A percentile compares a stretch with the other conserved stretches of the same genome.
phyloP scores from a whole-genome alignment of 2,113 vertebrate species.

The Geothlypis trichas region DNA sequence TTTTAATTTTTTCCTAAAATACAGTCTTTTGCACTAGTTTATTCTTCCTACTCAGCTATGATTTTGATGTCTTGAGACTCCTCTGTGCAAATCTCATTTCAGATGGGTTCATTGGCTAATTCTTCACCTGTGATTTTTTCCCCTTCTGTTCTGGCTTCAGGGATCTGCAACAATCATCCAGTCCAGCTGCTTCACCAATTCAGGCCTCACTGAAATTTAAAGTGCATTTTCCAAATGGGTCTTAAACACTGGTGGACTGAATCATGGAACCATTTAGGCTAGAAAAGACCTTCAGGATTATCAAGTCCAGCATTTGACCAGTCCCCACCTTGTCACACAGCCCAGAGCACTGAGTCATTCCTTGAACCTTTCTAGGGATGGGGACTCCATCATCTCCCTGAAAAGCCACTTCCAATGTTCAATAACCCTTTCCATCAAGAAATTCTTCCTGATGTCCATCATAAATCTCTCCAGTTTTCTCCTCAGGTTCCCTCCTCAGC shows the following conservation, averaged over 20 bases:
- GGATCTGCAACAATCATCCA: not conserved
- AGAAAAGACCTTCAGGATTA: not conserved
- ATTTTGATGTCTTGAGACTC: not conserved
- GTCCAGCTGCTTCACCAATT: not conserved
- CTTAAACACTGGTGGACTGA: not conserved
- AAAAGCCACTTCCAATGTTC: not conserved
- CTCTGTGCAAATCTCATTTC: not conserved
- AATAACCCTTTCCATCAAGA: not conserved
- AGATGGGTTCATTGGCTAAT: not conserved
- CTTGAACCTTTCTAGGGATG: not conserved
- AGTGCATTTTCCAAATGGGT: not conserved
- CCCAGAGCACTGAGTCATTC: not conserved
- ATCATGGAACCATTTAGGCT: not conserved
- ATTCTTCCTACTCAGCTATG: not conserved
- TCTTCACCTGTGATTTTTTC: not conserved
- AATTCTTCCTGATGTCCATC: not conserved
- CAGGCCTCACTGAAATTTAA: not conserved
- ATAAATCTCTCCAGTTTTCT: not conserved
- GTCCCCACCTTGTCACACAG: not conserved
- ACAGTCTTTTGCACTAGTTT: not conserved
- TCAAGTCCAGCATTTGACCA: not conserved
- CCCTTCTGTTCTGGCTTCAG: not conserved
- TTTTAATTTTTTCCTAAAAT: not conserved
- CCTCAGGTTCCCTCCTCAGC: not conserved
- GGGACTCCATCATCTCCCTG: not conserved